These are phyloP conservation scores for Leucosticte australis DNA, from an alignment of 2,113 vertebrate species.

Conservation along the genomic window DNA sequence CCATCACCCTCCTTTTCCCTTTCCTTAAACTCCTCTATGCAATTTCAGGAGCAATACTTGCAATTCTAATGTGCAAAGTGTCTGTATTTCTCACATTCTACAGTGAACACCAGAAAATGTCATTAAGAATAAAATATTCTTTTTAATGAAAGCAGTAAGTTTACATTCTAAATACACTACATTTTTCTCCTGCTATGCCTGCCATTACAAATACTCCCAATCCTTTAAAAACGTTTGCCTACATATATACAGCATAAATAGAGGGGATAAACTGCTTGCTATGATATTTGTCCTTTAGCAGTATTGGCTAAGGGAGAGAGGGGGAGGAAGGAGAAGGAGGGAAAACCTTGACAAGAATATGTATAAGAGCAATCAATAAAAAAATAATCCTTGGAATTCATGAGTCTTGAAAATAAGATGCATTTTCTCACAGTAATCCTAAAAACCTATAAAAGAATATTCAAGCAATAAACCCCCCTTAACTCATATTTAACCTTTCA, in stretches of 20 bases:
- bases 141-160: constrained; percentile 4
- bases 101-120: background rate
- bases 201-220: background rate
- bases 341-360: constrained; percentile 51
- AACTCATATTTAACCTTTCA: constrained; percentile 66
- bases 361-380: constrained; percentile 61
- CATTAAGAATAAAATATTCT: constrained; percentile 11
- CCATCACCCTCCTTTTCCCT: background rate
- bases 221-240: constrained; percentile 3
- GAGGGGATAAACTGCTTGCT: constrained; percentile 3
- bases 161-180: background rate
- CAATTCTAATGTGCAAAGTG: background rate
- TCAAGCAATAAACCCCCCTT: constrained; percentile 41
- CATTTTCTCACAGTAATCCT: constrained; percentile 46
- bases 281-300: constrained; percentile 27
- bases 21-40: background rate
- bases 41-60: constrained; percentile 4
- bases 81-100: constrained; percentile 2
- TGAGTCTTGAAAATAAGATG: constrained; percentile 58
- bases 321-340: background rate
- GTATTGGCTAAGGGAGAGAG: background rate
- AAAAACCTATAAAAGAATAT: constrained; percentile 64
- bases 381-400: constrained; percentile 53
- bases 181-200: background rate
- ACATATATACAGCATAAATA: background rate